Base-by-base conservation (phyloP, 2,113 vertebrate species). In the Petromus typicus region DNA sequence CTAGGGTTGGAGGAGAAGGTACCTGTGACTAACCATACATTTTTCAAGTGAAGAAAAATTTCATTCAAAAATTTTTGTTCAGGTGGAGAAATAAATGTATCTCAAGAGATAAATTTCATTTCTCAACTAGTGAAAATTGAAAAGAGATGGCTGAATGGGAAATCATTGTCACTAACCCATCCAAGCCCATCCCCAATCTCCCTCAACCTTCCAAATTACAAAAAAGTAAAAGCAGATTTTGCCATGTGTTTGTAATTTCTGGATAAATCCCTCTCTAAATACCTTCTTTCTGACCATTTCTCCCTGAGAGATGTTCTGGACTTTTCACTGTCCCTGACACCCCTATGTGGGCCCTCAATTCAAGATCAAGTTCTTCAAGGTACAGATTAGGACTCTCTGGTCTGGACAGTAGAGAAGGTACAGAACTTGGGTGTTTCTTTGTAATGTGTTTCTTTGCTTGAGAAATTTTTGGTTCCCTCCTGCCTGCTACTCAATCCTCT, bases 181-280 rank as follows among this genome's bases (percentile, higher is more conserved):
- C 30, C 22, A 79, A 22, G 32, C 23, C 57, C 54, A 76, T 56
- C 1, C 11, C 37, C 22, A 14, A 56, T 20, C 40, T 30, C 43
- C n/a, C 0, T 12, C 43, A n/a, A 9, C 7, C 22, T 0, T 30
- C 22, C 3, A 22, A 18, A 64, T 13, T 13, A 14, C 0, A 0
- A 34, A 83, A 83, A 85, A 34, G 54, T 67, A 61, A 96, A 90
- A n/a, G n/a, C 27, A 63, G 7, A 5, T 88, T 66, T 78, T 23
- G 48, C 16, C 32, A 43, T 17, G 30, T 63, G 30, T n/a, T 82
- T 69, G 37, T 78, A 57, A 67, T 43, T 51, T 69, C 2, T 85
- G 85, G 54, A 59, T 40, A 61, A 94, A 90, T 27, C 11, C 73
- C 9, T 25, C 86, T 86, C 73, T 25, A 37, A 82, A 64, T 13